Evolutionary conservation across 2,888 invertebrate genomes (phyloP).

Genomic region (Acrobasis consociella): DNA sequence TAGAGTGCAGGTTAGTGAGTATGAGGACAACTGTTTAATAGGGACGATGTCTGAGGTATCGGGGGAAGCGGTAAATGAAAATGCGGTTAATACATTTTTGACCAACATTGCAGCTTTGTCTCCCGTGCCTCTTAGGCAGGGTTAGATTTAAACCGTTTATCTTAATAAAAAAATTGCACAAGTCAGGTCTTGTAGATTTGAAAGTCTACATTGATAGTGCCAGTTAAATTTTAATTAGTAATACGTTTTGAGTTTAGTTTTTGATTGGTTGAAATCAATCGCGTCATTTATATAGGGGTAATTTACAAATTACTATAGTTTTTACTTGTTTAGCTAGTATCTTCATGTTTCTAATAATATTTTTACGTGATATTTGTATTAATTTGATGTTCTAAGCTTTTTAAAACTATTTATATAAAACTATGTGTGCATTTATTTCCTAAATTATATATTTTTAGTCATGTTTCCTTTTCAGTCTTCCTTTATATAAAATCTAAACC

Average conservation of each 20-base stretch:
- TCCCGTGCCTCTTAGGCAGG: too few relatives aligned
- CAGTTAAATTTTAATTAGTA: background rate
- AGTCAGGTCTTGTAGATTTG: background rate
- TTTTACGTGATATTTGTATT: background rate
- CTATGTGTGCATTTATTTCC: conserved; percentile 1
- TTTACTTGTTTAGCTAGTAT: background rate
- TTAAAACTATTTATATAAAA: background rate
- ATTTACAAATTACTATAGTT: background rate
- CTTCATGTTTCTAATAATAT: background rate
- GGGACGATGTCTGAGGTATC: too few relatives aligned
- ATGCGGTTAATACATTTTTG: too few relatives aligned
- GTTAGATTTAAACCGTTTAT: background rate
- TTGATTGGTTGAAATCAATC: background rate
- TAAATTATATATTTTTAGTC: background rate
- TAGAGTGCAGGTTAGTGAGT: too few relatives aligned
- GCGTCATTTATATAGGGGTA: background rate
- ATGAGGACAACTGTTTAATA: too few relatives aligned
- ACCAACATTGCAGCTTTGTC: too few relatives aligned
- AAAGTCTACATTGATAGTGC: background rate
- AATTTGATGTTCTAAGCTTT: background rate
- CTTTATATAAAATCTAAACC: background rate
- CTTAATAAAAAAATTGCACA: background rate
- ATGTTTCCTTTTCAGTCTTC: conserved; percentile 1
- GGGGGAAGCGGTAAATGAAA: too few relatives aligned
- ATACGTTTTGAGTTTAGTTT: background rate